These are phyloP conservation scores for Psophia crepitans DNA, from an alignment of 2,113 vertebrate genomes.

Conservation along the genomic window DNA sequence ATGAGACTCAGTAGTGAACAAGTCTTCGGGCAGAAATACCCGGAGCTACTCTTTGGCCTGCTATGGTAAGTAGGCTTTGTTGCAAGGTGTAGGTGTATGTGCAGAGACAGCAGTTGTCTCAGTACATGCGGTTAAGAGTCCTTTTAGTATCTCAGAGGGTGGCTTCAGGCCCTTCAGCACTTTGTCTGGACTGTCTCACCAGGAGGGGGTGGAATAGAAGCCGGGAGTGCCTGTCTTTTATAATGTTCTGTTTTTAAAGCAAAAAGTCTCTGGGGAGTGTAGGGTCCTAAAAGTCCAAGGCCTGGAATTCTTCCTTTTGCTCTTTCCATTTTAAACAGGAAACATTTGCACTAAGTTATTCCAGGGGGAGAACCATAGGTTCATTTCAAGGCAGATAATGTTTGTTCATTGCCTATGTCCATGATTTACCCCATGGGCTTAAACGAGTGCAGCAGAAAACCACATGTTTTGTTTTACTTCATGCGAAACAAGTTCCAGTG, in stretches of 20 bases:
- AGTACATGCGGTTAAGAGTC: background rate
- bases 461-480: slow-evolving; percentile 73
- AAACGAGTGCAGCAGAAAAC: slow-evolving; percentile 69
- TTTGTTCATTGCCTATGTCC: slow-evolving; percentile 74
- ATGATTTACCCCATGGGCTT: slow-evolving; percentile 77
- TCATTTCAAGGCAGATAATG: slow-evolving; percentile 81
- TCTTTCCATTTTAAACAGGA: slow-evolving; percentile 82
- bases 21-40: background rate
- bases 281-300: slow-evolving; percentile 76
- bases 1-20: background rate
- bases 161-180: slow-evolving; percentile 70
- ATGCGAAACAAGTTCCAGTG: slow-evolving; percentile 62
- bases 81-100: slow-evolving; percentile 18
- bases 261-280: slow-evolving; percentile 63
- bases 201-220: background rate
- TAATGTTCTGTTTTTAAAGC: slow-evolving; percentile 79
- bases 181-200: slow-evolving; percentile 76
- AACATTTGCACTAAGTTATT: slow-evolving; percentile 79
- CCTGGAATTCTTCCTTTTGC: slow-evolving; percentile 79
- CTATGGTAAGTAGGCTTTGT: background rate
- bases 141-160: slow-evolving; percentile 35
- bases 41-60: background rate
- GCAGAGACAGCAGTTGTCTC: slow-evolving; percentile 13
- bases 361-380: slow-evolving; percentile 70
- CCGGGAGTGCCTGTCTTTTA: slow-evolving; percentile 70